Percentiles rank a stretch among this genome's conserved stretches.
phyloP scores from a whole-genome alignment of 2,888 invertebrate species.

The Serrognathus titanus region DNA sequence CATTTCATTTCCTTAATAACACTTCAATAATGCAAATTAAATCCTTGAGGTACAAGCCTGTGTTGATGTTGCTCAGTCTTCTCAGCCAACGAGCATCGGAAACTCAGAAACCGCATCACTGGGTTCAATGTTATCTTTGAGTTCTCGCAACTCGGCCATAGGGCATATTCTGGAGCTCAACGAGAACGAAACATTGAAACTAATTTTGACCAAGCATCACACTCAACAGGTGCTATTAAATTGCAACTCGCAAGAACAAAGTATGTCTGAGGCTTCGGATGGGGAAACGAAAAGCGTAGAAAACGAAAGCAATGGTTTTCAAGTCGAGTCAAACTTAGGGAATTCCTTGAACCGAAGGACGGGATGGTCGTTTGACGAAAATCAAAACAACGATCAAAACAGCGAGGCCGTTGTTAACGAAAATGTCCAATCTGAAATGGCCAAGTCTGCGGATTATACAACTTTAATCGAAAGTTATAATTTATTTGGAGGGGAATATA shows the following conservation, averaged over 20 bases:
- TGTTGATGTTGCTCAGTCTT: slow-evolving; percentile 69
- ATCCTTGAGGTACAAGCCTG: slow-evolving; percentile 60
- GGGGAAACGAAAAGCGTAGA: slow-evolving; percentile 9
- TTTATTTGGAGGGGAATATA: slow-evolving; percentile 47
- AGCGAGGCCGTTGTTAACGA: not conserved
- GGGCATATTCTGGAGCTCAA: slow-evolving; percentile 56
- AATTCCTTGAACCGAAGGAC: slow-evolving; percentile 64
- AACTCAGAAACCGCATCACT: slow-evolving; percentile 44
- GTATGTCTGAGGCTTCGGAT: slow-evolving; percentile 7
- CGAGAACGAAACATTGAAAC: slow-evolving; percentile 71
- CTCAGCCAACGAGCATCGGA: slow-evolving; percentile 35
- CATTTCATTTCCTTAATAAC: not conserved
- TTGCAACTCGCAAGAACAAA: slow-evolving; percentile 7
- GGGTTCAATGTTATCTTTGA: slow-evolving; percentile 45
- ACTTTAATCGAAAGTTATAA: slow-evolving; percentile 59
- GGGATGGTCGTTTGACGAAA: slow-evolving; percentile 60
- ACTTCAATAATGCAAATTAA: not conserved
- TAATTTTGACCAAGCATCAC: slow-evolving; percentile 58
- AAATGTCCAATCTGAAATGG: slow-evolving; percentile 15
- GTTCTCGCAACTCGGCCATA: slow-evolving; percentile 50
- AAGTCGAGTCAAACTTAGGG: slow-evolving; percentile 46
- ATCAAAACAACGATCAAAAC: slow-evolving; percentile 17
- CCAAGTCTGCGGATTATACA: slow-evolving; percentile 51
- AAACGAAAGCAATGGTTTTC: slow-evolving; percentile 4
- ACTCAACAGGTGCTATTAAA: slow-evolving; percentile 19